phyloP scores from a whole-genome alignment of 2,113 vertebrate genomes.

The Hucho hucho region DNA sequence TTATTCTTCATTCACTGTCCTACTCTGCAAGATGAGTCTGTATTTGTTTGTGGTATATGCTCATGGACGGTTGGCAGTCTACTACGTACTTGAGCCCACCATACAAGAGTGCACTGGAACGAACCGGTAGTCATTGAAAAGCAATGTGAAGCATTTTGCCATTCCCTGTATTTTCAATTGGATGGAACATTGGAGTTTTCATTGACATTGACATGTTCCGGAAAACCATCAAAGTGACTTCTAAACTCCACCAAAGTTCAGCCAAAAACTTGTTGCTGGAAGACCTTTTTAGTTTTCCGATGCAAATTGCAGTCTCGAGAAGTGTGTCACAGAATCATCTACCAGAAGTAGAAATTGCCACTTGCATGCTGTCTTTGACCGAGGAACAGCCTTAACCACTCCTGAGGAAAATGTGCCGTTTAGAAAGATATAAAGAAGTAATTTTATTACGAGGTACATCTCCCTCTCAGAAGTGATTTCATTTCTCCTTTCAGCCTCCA shows the following conservation, averaged over 20 bases:
- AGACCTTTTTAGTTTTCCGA: conserved; percentile 69
- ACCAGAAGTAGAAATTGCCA: conserved; percentile 74
- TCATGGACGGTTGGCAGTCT: conserved; percentile 58
- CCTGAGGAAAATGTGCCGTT: conserved; percentile 75
- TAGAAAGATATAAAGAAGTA: conserved; percentile 81
- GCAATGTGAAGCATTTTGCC: conserved; percentile 67
- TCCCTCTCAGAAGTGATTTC: conserved; percentile 77
- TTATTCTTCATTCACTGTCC: conserved; percentile 32
- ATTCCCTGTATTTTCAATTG: conserved; percentile 57
- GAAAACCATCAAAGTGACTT: conserved; percentile 72
- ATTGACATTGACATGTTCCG: conserved; percentile 51
- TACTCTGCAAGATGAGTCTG: conserved; percentile 33
- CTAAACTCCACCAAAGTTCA: conserved; percentile 70
- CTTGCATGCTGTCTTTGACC: conserved; percentile 77
- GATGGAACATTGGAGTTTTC: conserved; percentile 72
- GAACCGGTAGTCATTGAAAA: conserved; percentile 66
- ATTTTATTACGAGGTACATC: conserved; percentile 82
- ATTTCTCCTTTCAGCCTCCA: conserved; percentile 76
- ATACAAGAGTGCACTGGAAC: conserved; percentile 51
- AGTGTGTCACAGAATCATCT: conserved; percentile 73
- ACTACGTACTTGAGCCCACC: conserved; percentile 53
- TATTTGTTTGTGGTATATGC: conserved; percentile 54
- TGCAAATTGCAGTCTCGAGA: conserved; percentile 73
- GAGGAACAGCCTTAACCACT: conserved; percentile 72
- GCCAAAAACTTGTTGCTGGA: conserved; percentile 76